Evolutionary conservation across 2,888 invertebrate genomes (phyloP).

Genomic region (Caenorhabditis sp.): DNA sequence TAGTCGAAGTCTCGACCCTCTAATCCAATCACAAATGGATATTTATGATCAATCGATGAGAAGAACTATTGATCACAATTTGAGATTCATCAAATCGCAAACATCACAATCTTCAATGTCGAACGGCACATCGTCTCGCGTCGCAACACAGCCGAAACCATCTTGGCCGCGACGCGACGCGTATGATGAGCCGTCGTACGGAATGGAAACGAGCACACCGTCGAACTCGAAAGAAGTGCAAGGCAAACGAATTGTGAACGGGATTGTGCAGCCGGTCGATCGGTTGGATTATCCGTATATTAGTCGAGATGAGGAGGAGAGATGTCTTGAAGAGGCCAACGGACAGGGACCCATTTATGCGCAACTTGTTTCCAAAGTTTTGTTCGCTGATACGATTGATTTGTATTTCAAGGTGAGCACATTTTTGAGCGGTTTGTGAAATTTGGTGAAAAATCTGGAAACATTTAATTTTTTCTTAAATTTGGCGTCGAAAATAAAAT

Average conservation of each 20-base stretch:
- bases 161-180: not conserved
- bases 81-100: not conserved
- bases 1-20: not conserved
- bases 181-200: not conserved
- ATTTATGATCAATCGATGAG: not conserved
- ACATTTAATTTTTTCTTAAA: no score
- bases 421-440: conserved; percentile 13
- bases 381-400: conserved; percentile 51
- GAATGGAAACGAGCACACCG: not conserved
- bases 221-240: not conserved
- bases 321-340: conserved; percentile 32
- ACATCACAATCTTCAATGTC: not conserved
- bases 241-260: conserved; percentile 35
- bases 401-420: conserved; percentile 46
- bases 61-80: not conserved
- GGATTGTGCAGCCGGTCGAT: conserved; percentile 30
- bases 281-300: conserved; percentile 48
- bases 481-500: no score
- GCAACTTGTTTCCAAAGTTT: conserved; percentile 45
- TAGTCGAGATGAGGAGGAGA: conserved; percentile 41
- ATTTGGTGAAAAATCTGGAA: not conserved
- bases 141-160: not conserved
- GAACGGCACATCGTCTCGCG: not conserved
- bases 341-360: conserved; percentile 52
- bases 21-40: not conserved